A percentile compares a stretch with the other conserved stretches of the same genome.
Evolutionary conservation across 1,140 invertebrate species (phyloP).

Genomic region (Diuraphis noxia): DNA sequence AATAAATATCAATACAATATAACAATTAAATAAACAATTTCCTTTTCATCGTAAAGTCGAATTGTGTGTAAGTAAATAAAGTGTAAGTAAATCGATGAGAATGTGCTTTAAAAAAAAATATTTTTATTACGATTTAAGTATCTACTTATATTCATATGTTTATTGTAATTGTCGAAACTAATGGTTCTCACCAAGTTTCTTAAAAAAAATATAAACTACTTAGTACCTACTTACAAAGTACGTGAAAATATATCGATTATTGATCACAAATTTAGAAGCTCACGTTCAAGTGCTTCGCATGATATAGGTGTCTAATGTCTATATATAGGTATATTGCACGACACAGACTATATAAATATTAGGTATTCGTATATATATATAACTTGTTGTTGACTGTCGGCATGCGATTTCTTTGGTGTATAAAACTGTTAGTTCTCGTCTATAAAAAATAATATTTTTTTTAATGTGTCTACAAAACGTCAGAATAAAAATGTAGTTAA

Average conservation of each 20-base stretch:
- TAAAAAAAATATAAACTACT: too few relatives aligned
- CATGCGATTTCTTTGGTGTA: neutral
- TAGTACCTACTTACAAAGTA: too few relatives aligned
- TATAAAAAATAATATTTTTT: neutral
- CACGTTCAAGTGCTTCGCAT: neutral
- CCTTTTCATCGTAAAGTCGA: neutral
- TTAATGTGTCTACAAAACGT: neutral
- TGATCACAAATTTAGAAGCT: neutral
- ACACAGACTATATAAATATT: neutral
- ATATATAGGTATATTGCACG: neutral
- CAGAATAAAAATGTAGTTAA: slow-evolving; percentile 14
- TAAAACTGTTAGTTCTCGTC: neutral
- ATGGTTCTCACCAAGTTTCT: too few relatives aligned
- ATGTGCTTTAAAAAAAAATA: neutral
- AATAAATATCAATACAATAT: neutral
- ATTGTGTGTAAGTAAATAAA: too few relatives aligned
- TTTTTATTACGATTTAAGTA: neutral
- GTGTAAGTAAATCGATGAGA: neutral
- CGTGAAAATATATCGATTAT: neutral
- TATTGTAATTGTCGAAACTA: too few relatives aligned
- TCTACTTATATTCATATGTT: too few relatives aligned
- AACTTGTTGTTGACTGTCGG: neutral
- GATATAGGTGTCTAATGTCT: neutral
- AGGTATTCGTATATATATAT: neutral
- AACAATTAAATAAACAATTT: neutral